These are phyloP conservation scores for Panthera uncia DNA, from an alignment of 2,113 vertebrate genomes.

Conservation along the genomic window DNA sequence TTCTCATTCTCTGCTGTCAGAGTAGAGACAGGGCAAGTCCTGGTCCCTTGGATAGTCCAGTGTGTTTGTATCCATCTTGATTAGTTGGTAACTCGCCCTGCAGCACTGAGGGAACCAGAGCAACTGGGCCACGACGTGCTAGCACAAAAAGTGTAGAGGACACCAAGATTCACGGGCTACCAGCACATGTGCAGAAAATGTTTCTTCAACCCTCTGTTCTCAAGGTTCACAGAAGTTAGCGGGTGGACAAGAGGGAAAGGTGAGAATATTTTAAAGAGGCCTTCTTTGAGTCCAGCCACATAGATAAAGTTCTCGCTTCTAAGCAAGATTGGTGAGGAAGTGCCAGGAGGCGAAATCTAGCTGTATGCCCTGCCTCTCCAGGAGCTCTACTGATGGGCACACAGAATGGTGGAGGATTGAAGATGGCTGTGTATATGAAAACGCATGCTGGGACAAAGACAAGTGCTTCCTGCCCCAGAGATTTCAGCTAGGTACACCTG, in stretches of 20 bases:
- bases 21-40: not conserved
- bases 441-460: not conserved
- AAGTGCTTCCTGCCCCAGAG: not conserved
- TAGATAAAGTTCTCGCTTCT: constrained; percentile 10
- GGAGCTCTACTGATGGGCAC: not conserved
- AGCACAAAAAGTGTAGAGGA: constrained; percentile 19
- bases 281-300: constrained; percentile 19
- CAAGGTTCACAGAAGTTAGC: not conserved
- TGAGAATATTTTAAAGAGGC: not conserved
- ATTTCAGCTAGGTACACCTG: not conserved
- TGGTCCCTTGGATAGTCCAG: not conserved
- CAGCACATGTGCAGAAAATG: not conserved
- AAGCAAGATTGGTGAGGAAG: not conserved
- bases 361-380: not conserved
- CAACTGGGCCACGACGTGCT: not conserved
- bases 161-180: not conserved
- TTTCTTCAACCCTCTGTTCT: not conserved
- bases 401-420: not conserved
- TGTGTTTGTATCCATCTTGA: not conserved
- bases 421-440: not conserved
- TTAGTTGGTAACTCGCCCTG: not conserved
- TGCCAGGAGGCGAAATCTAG: not conserved
- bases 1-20: not conserved
- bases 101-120: not conserved
- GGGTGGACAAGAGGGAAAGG: not conserved